Evolutionary conservation across 2,797 vertebrate species (phyloP).

Genomic region (Alfaro cultratus): DNA sequence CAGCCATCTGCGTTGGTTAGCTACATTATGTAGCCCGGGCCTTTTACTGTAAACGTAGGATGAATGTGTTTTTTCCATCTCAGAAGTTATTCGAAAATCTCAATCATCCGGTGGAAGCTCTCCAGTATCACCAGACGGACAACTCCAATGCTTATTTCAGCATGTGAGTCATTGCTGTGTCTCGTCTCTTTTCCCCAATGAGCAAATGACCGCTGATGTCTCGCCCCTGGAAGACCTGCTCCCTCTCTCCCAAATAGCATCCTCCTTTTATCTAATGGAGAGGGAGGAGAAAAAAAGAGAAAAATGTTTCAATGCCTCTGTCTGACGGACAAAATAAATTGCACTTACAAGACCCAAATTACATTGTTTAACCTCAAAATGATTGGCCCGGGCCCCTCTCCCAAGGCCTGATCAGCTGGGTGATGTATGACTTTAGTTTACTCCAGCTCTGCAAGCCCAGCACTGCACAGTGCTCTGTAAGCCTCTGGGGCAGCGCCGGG

Average conservation of each 20-base stretch:
- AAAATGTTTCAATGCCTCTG: conserved; percentile 74
- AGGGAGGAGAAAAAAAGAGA: conserved; percentile 55
- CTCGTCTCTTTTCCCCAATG: conserved; percentile 33
- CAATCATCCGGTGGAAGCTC: not conserved
- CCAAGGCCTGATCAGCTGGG: conserved; percentile 80
- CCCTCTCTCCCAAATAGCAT: conserved; percentile 60
- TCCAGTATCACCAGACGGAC: conserved; percentile 12
- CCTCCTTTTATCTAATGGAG: conserved; percentile 64
- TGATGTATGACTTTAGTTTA: conserved; percentile 99
- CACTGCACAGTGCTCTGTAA: conserved; percentile 76
- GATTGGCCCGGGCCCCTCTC: conserved; percentile 90
- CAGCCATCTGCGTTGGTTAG: not conserved
- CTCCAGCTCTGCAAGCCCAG: conserved; percentile 90
- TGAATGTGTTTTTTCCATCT: not conserved
- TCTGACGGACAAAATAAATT: conserved; percentile 84
- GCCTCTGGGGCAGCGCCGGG: conserved; percentile 82
- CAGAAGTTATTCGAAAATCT: not conserved
- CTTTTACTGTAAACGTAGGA: not conserved
- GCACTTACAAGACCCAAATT: conserved; percentile 85
- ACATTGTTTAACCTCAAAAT: conserved; percentile 97
- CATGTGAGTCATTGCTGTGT: conserved; percentile 33
- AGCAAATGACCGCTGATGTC: conserved; percentile 54
- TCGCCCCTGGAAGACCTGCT: conserved; percentile 54
- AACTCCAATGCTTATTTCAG: conserved; percentile 23
- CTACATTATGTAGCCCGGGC: not conserved